Base-by-base conservation (phyloP, 2,888 invertebrate species). In the Acrobasis repandana region DNA sequence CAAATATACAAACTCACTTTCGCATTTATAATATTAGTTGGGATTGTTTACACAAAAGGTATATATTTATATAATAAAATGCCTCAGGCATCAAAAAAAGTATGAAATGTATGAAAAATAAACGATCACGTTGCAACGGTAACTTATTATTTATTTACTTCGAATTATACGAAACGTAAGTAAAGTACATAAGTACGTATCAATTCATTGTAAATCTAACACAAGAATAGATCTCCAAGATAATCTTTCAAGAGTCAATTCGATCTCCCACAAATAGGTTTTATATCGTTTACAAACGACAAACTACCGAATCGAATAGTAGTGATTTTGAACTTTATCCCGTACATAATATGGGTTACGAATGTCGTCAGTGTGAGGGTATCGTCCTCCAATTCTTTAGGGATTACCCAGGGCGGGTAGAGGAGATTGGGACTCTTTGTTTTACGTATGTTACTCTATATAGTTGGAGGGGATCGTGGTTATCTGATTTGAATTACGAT, bases 181-280 rank as follows among this genome's bases (percentile, higher is more conserved):
- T n/a, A n/a, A n/a, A n/a, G n/a, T n/a, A n/a, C n/a, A n/a, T n/a
- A n/a, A n/a, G n/a, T n/a, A n/a, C n/a, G n/a, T 48, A 48, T 16
- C 16, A 18, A 36, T 34, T 34, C 6, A 28, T 28, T 28, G 6
- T 28, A 6, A 28, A 54, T 16, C 18, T 20, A 20, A 38, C 20
- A 15, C 16, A 36, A 16, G 38, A 38, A 54, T 54, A 54, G 14
- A 54, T 54, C 54, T 34, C 9, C 36, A 38, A 54, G 43, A 54
- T 52, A 52, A 52, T 54, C 20, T 15, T 38, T 18, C 54, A 18
- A 11, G 38, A 54, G 54, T 48, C 57, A 48, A 57, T 57, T 34
- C 34, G 57, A 57, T 57, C 16, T 43, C 57, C 57, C 47, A 15
- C 57, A 48, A 57, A 57, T 57, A 48, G 48, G 47, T 48, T 57